These are phyloP conservation scores for Cydia fagiglandana DNA, from an alignment of 1,140 invertebrate species.

Conservation along the genomic window DNA sequence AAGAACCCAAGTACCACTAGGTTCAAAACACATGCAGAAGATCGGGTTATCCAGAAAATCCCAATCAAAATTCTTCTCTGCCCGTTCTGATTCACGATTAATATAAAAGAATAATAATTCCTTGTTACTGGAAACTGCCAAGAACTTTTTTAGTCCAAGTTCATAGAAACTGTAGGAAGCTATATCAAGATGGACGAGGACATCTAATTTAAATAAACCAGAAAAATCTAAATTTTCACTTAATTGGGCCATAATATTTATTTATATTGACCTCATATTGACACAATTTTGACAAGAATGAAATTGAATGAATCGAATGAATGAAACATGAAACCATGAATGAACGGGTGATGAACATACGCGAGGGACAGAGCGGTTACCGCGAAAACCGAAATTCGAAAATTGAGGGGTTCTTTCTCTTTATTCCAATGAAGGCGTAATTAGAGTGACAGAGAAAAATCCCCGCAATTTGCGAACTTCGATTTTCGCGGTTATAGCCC, in stretches of 20 bases:
- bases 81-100: constrained; percentile 58
- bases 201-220: constrained; percentile 69
- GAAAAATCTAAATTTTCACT: constrained; percentile 49
- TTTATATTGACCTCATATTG: constrained; percentile 17
- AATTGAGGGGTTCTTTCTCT: too few relatives aligned
- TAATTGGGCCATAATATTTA: constrained; percentile 35
- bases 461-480: too few relatives aligned
- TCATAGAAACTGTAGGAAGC: constrained; percentile 67
- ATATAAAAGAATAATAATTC: constrained; percentile 70
- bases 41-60: constrained; percentile 72
- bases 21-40: constrained; percentile 73
- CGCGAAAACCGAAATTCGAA: too few relatives aligned
- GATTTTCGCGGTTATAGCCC: too few relatives aligned
- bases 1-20: constrained; percentile 72
- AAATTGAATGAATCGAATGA: not conserved
- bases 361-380: too few relatives aligned
- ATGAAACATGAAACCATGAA: too few relatives aligned
- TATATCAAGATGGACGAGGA: constrained; percentile 66
- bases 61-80: constrained; percentile 69
- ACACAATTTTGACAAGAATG: constrained; percentile 13
- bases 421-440: too few relatives aligned
- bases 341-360: too few relatives aligned
- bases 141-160: constrained; percentile 69
- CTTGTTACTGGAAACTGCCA: constrained; percentile 65
- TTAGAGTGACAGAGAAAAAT: too few relatives aligned